Conservation (phyloP, 2,113 vertebrate genomes). For the Rhinolophus sinicus region DNA sequence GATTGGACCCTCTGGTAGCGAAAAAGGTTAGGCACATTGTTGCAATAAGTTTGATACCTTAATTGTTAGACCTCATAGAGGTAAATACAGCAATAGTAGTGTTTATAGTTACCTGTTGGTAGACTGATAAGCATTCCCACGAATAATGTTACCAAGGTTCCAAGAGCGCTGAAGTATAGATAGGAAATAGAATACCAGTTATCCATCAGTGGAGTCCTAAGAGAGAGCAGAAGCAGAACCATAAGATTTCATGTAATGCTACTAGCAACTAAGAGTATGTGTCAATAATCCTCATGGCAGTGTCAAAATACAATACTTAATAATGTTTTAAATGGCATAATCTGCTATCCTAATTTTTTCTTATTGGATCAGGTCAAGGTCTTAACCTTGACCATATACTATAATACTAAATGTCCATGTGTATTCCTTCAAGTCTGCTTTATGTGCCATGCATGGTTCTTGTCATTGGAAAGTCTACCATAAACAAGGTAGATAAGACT, state of each 20-base stretch:
- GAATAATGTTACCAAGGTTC: slow-evolving; percentile 83
- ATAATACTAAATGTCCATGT: not conserved
- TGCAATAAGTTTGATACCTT: too few relatives aligned
- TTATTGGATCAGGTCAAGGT: not conserved
- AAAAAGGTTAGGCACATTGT: too few relatives aligned
- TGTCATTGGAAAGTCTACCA: not conserved
- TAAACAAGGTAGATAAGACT: not conserved
- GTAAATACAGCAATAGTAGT: not conserved
- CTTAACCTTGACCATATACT: not conserved
- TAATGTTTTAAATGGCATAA: not conserved
- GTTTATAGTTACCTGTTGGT: slow-evolving; percentile 83
- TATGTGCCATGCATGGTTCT: not conserved
- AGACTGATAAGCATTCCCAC: slow-evolving; percentile 88
- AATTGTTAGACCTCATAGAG: not conserved
- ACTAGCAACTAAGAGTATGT: not conserved
- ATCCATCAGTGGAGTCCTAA: slow-evolving; percentile 84
- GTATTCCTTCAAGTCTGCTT: not conserved
- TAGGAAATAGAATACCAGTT: slow-evolving; percentile 91
- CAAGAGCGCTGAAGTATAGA: slow-evolving; percentile 90
- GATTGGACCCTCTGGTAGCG: too few relatives aligned
- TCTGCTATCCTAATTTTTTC: not conserved
- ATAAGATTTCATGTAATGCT: not conserved
- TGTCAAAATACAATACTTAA: not conserved
- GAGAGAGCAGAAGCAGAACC: not conserved
- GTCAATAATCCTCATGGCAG: not conserved